A percentile compares a stretch with the other conserved stretches of the same genome.
Conservation (phyloP, 2,888 invertebrate genomes). For the Rhagonycha lutea region DNA sequence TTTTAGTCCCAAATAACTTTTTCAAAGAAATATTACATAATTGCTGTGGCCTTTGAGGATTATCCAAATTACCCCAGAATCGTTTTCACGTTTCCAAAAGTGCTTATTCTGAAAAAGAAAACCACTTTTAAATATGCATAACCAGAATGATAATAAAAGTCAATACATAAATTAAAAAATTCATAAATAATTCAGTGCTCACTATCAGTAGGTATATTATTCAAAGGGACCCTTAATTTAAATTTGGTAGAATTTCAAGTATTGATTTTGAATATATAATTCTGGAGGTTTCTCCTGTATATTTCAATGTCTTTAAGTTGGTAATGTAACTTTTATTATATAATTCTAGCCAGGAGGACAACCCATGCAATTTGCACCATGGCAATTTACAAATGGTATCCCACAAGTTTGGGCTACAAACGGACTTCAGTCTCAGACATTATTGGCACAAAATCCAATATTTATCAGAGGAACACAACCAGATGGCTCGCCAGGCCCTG, state of each 20-base stretch:
- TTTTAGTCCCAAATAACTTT: background rate
- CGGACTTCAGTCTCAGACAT: constrained; percentile 69
- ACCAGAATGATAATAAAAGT: too few relatives aligned
- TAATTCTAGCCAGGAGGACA: constrained; percentile 62
- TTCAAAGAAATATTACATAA: background rate
- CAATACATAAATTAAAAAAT: background rate
- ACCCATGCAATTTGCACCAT: constrained; percentile 79
- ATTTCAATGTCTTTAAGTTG: background rate
- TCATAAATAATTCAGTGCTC: background rate
- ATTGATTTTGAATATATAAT: background rate
- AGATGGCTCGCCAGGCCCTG: constrained; percentile 66
- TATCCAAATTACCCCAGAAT: background rate
- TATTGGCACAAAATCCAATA: constrained; percentile 78
- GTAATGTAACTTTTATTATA: background rate
- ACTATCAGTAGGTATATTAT: background rate
- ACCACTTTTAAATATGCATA: too few relatives aligned
- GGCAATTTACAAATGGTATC: constrained; percentile 74
- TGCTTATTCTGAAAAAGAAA: too few relatives aligned
- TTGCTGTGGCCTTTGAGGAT: background rate
- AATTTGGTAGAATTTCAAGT: background rate
- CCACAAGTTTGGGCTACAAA: constrained; percentile 78
- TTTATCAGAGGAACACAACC: constrained; percentile 81
- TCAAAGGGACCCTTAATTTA: background rate
- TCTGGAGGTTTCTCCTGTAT: too few relatives aligned
- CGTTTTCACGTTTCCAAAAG: background rate